Conservation (phyloP, 2,113 vertebrate species). For the Tricholaema leucomelas region DNA sequence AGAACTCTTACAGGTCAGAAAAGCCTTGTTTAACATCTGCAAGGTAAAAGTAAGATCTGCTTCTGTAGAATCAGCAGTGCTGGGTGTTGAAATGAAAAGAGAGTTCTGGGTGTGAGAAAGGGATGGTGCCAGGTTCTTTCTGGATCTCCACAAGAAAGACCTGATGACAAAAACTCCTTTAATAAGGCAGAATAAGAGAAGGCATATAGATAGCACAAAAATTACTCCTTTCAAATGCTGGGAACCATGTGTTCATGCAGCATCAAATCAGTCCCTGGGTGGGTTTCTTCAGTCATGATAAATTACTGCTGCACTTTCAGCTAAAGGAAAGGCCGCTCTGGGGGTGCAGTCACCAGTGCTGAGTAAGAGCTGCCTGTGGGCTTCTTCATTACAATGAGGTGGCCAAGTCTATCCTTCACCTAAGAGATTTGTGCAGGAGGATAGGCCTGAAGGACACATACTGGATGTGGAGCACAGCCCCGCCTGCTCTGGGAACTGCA, state of each 20-base stretch:
- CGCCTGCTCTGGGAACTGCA: neutral
- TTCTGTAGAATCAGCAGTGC: neutral
- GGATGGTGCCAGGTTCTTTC: neutral
- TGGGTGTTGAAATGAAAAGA: neutral
- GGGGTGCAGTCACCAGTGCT: neutral
- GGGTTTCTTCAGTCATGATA: neutral
- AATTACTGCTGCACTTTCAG: neutral
- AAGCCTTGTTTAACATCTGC: neutral
- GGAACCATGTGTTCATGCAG: neutral
- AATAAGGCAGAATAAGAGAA: neutral
- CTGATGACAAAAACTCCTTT: too few species aligned
- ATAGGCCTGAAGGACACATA: neutral
- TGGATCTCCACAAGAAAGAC: neutral
- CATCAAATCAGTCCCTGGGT: neutral
- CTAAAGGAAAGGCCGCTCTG: neutral
- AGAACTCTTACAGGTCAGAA: neutral
- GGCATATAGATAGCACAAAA: neutral
- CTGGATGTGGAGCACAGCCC: neutral
- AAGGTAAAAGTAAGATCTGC: neutral
- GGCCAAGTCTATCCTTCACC: neutral
- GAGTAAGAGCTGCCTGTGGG: neutral
- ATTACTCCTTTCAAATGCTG: neutral
- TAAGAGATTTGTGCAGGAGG: neutral
- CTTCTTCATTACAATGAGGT: rapidly evolving
- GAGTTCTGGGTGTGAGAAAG: neutral